Evolutionary conservation across 2,797 vertebrate genomes (phyloP).

Genomic region (Steatocranus sp.): DNA sequence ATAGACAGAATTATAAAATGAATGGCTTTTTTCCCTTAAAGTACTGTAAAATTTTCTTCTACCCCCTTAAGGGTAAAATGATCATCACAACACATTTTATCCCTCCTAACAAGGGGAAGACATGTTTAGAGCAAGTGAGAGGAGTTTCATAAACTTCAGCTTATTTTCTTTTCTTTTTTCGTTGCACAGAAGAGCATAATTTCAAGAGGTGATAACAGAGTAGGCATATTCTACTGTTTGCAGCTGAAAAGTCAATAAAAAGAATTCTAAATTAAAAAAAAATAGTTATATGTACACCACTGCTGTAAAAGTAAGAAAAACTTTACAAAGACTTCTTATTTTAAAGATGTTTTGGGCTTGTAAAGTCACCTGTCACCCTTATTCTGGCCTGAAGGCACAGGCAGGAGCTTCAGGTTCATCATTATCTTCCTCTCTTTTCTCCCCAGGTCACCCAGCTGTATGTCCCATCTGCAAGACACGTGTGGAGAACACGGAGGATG

Average conservation of each 20-base stretch:
- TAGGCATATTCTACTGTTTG: background rate
- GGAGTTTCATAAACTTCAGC: background rate
- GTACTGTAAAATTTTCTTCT: background rate
- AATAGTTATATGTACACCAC: background rate
- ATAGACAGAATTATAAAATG: background rate
- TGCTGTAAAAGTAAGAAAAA: background rate
- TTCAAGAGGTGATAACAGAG: background rate
- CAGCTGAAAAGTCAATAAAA: background rate
- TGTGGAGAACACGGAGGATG: conserved; percentile 93
- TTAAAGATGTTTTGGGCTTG: background rate
- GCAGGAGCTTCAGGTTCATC: background rate
- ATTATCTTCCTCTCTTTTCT: background rate
- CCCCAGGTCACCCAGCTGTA: conserved; percentile 94
- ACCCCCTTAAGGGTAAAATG: background rate
- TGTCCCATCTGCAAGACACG: conserved; percentile 90
- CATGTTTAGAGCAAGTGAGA: background rate
- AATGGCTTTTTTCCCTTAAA: background rate
- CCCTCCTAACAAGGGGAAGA: background rate
- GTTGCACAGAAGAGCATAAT: background rate
- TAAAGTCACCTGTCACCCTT: background rate
- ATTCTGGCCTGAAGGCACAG: background rate
- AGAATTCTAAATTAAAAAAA: background rate
- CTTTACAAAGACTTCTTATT: background rate
- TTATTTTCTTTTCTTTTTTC: background rate
- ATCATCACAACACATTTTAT: background rate